Evolutionary conservation across 2,888 invertebrate genomes (phyloP), one percentile per base, ranked within the genome.

Genomic region (Parnassius orleans): DNA sequence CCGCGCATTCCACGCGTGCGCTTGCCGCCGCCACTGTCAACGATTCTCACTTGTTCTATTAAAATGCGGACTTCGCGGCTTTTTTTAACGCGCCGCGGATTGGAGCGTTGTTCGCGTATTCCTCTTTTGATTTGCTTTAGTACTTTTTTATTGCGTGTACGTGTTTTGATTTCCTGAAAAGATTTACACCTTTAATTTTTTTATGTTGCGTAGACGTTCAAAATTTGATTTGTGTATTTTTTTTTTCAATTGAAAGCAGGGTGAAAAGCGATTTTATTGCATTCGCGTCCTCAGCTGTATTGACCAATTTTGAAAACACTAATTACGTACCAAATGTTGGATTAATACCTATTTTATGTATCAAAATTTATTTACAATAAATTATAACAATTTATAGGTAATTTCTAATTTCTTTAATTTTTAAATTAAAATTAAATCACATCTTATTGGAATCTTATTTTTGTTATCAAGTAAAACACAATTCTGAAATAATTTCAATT

Each of bases 1-100:
- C 87, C 75, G 89, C 89, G 89, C 90, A 90, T 89, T 86, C 90
- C 86, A 87, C 75, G 76, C 87, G 84, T 75, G 86, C 82, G 75
- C 86, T 81, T 74, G 85, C 72, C 75, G 84, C 81, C 78, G 88
- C 89, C 89, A 90, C 88, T 82, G 81, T 89, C 80, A 79, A 78
- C 78, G 79, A 80, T 75, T 71, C 74, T 80, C 78, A 77, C 75
- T 79, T 75, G 74, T 72, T 68, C 66, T 68, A 65, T 62, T 65
- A 65, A 69, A 65, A 68, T 66, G 66, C 42, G 10, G 69, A 69
- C 72, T 47, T 19, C n/a, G 12, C 48, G 54, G 24, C 47, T 55
- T 51, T 46, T 59, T 55, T 33, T 52, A 51, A 42, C 55, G 55
- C 59, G 19, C 54, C 54, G 14, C 41, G 12, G 51, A 57, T 61